Conservation (phyloP, 2,113 vertebrate genomes). For the Macquaria ambigua region DNA sequence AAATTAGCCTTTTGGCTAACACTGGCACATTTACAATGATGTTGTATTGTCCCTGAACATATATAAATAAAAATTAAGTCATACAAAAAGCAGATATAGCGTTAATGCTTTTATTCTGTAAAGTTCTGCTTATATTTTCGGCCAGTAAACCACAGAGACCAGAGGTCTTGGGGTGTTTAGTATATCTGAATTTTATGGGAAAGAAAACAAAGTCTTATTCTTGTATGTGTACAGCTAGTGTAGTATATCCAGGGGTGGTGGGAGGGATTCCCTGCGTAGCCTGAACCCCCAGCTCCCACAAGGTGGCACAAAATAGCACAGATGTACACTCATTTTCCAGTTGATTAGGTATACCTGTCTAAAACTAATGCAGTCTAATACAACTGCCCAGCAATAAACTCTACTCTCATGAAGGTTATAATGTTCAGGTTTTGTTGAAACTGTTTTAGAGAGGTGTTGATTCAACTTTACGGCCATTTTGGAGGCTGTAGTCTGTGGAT, state of each 20-base stretch:
- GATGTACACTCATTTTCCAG: neutral
- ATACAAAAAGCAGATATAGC: neutral
- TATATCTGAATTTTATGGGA: neutral
- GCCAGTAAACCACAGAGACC: neutral
- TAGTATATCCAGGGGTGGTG: neutral
- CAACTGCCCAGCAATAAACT: neutral
- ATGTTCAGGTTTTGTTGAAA: neutral
- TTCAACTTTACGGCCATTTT: neutral
- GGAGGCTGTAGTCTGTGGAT: neutral
- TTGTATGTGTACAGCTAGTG: neutral
- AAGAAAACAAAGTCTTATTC: neutral
- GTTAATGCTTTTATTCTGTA: neutral
- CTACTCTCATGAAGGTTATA: too few relatives aligned
- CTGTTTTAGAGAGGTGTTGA: neutral
- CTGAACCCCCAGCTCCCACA: rapidly evolving
- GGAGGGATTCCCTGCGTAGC: neutral
- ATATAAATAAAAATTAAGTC: too few relatives aligned
- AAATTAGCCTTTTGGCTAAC: too few relatives aligned
- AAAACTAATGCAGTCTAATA: neutral
- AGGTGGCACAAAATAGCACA: neutral
- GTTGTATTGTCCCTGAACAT: too few relatives aligned
- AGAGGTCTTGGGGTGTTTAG: neutral
- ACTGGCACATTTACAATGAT: too few relatives aligned
- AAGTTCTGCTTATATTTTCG: neutral
- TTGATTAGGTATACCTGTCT: neutral